Conservation (phyloP, 2,113 vertebrate species). For the Protobothrops mucrosquamatus region DNA sequence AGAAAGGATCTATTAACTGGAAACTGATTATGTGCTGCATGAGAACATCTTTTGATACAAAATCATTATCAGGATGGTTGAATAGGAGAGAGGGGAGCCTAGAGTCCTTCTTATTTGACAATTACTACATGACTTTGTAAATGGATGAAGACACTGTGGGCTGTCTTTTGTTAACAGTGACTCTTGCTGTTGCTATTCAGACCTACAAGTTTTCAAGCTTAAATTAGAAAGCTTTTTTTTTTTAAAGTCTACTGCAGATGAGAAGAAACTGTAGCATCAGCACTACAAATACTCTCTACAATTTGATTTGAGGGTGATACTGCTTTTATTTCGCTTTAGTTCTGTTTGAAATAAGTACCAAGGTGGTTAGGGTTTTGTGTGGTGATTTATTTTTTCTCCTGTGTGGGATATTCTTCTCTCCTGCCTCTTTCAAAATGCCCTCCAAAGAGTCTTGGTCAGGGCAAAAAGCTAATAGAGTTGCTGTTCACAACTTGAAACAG, state of each 20-base stretch:
- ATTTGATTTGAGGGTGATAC: conserved; percentile 48
- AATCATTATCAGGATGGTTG: conserved; percentile 76
- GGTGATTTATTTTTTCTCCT: not conserved
- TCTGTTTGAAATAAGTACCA: conserved; percentile 37
- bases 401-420: conserved; percentile 9
- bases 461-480: conserved; percentile 73
- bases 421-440: conserved; percentile 79
- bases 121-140: conserved; percentile 56
- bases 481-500: conserved; percentile 83
- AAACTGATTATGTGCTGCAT: conserved; percentile 72
- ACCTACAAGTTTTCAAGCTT: conserved; percentile 38
- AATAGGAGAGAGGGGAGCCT: conserved; percentile 71
- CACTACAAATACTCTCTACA: conserved; percentile 39
- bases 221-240: conserved; percentile 50
- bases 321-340: conserved; percentile 11
- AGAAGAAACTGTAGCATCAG: conserved; percentile 55
- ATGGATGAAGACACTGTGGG: conserved; percentile 55
- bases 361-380: not conserved
- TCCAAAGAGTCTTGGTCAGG: conserved; percentile 84
- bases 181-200: conserved; percentile 45
- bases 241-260: conserved; percentile 3
- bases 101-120: conserved; percentile 65
- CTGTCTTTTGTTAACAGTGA: conserved; percentile 47
- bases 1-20: conserved; percentile 60
- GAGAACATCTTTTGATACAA: conserved; percentile 78